Conservation (phyloP, 2,113 vertebrate genomes). For the Anguilla rostrata region DNA sequence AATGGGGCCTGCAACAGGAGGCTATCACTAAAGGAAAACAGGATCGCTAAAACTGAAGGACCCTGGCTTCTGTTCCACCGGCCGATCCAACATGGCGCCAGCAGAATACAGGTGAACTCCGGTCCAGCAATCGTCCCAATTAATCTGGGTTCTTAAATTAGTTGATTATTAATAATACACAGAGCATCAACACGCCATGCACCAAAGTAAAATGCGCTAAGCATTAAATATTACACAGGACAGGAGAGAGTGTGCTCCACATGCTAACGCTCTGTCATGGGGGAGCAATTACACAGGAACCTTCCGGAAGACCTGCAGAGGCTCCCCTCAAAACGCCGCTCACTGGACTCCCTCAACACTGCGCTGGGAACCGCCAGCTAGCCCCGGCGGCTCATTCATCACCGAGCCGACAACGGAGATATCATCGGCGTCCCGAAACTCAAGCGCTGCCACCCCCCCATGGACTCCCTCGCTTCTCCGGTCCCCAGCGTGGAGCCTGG, state of each 20-base stretch:
- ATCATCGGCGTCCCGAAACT: too few relatives aligned
- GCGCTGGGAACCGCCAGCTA: constrained; percentile 20
- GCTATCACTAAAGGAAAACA: constrained; percentile 1
- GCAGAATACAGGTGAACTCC: constrained; percentile 26
- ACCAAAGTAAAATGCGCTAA: too few relatives aligned
- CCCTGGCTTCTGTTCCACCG: neutral
- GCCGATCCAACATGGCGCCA: too few relatives aligned
- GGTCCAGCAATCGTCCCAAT: constrained; percentile 19
- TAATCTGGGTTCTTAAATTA: too few relatives aligned
- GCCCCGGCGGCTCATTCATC: constrained; percentile 27
- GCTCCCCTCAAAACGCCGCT: neutral
- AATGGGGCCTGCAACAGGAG: too few relatives aligned
- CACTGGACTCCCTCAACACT: neutral
- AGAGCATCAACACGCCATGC: too few relatives aligned
- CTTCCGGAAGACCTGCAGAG: neutral
- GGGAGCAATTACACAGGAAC: constrained; percentile 39
- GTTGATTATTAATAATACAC: too few relatives aligned
- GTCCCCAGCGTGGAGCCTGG: too few relatives aligned
- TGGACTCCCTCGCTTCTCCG: too few relatives aligned
- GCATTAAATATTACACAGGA: too few relatives aligned
- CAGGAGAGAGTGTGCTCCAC: neutral
- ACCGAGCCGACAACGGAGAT: constrained; percentile 1
- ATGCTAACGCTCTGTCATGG: constrained; percentile 21
- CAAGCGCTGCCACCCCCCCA: too few relatives aligned
- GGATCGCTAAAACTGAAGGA: neutral